Evolutionary conservation across 2,797 vertebrate species (phyloP).

Genomic region (Schizothorax lantsangensis): DNA sequence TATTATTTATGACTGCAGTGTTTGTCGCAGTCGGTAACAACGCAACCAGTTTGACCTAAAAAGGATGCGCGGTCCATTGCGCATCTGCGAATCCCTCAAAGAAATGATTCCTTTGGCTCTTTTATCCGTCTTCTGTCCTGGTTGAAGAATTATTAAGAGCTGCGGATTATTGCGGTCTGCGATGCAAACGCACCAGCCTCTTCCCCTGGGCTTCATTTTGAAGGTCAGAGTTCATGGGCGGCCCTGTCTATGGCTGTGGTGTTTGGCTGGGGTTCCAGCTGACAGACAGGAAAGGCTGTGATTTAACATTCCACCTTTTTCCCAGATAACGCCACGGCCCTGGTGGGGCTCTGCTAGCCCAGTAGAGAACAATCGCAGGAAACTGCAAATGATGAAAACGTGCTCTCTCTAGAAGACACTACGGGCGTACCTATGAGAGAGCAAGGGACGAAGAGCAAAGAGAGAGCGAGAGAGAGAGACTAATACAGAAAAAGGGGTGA

Average conservation of each 20-base stretch:
- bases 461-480: conserved; percentile 2
- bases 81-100: conserved; percentile 2
- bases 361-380: conserved; percentile 79
- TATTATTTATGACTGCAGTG: conserved; percentile 45
- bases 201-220: conserved; percentile 49
- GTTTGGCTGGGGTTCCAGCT: conserved; percentile 62
- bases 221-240: conserved; percentile 56
- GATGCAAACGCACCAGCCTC: neutral
- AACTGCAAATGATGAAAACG: conserved; percentile 77
- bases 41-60: conserved; percentile 32
- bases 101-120: neutral
- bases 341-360: conserved; percentile 66
- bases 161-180: neutral
- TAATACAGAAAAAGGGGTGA: neutral
- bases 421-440: conserved; percentile 64
- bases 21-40: conserved; percentile 37
- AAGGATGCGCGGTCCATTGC: neutral
- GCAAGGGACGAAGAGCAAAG: conserved; percentile 63
- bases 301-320: conserved; percentile 79
- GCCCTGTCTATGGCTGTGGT: conserved; percentile 62
- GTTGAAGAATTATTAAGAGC: neutral
- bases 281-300: conserved; percentile 71
- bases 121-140: conserved; percentile 7
- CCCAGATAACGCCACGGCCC: conserved; percentile 77
- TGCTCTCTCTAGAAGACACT: conserved; percentile 62